Percentiles rank a stretch among this genome's conserved stretches.
phyloP scores from a whole-genome alignment of 2,888 invertebrate genomes.

The Metopia argyrocephala region DNA sequence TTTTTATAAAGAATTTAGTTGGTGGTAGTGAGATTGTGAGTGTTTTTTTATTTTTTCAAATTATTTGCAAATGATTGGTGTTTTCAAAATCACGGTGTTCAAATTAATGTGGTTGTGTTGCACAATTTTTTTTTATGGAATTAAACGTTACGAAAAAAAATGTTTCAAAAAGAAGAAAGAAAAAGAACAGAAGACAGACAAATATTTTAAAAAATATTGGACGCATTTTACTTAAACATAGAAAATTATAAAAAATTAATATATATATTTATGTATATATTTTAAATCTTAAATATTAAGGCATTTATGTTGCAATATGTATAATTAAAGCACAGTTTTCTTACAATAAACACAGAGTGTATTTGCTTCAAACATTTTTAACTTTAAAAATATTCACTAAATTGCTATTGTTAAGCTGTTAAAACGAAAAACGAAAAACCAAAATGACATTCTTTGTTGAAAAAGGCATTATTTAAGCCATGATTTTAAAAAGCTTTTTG shows the following conservation, averaged over 20 bases:
- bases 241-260: slow-evolving; percentile 27
- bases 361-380: slow-evolving; percentile 9
- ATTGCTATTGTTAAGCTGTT: slow-evolving; percentile 33
- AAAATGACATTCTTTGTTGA: slow-evolving; percentile 13
- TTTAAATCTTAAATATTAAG: slow-evolving; percentile 46
- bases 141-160: slow-evolving; percentile 48
- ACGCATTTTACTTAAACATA: slow-evolving; percentile 59
- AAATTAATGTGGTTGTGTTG: slow-evolving; percentile 50
- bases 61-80: slow-evolving; percentile 4
- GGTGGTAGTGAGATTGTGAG: slow-evolving; percentile 2
- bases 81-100: slow-evolving; percentile 32
- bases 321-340: slow-evolving; percentile 1
- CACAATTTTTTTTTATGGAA: slow-evolving; percentile 46
- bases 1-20: slow-evolving; percentile 8
- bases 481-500: slow-evolving; percentile 23
- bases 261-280: background rate
- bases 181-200: slow-evolving; percentile 60
- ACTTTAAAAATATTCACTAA: slow-evolving; percentile 3
- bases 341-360: slow-evolving; percentile 17
- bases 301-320: slow-evolving; percentile 42
- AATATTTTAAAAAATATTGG: slow-evolving; percentile 64
- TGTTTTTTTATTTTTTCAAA: slow-evolving; percentile 2
- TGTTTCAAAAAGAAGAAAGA: slow-evolving; percentile 51
- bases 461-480: slow-evolving; percentile 46
- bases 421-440: no score